phyloP scores from a whole-genome alignment of 1,140 invertebrate genomes.

The Conus betulinus region DNA sequence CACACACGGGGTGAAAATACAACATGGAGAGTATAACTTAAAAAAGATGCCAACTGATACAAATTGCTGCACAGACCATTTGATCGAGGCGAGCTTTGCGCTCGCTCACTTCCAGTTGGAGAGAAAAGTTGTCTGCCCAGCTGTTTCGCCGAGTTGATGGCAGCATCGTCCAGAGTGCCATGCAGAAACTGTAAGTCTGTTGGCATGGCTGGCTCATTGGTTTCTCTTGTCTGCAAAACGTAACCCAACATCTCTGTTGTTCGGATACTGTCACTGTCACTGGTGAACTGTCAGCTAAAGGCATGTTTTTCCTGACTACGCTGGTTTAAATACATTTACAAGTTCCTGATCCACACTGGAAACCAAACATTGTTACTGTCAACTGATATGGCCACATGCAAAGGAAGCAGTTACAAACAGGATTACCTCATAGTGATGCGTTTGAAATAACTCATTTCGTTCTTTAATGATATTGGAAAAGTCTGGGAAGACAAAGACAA shows the following conservation, averaged over 20 bases:
- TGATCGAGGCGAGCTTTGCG: conserved; percentile 72
- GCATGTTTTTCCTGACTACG: no score
- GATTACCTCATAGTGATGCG: no score
- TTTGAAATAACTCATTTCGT: no score
- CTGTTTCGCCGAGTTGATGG: conserved; percentile 87
- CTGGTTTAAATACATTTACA: no score
- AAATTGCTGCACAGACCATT: conserved; percentile 65
- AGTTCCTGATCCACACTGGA: no score
- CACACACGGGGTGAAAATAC: neutral
- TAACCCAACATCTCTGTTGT: neutral
- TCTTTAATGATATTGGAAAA: no score
- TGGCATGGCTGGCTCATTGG: conserved; percentile 45
- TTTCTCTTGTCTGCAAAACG: neutral
- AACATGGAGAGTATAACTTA: neutral
- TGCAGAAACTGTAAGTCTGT: conserved; percentile 44
- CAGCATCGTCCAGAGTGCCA: conserved; percentile 80
- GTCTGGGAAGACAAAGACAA: no score
- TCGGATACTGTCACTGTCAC: no score
- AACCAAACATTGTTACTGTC: no score
- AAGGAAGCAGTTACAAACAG: no score
- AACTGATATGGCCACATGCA: no score
- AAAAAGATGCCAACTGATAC: neutral
- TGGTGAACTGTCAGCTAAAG: no score
- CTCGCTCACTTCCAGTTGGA: conserved; percentile 68
- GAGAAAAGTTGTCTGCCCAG: conserved; percentile 85